Evolutionary conservation across 2,888 invertebrate genomes (phyloP), one percentile per base, ranked within the genome.

Genomic region (Pimpla rufipes): DNA sequence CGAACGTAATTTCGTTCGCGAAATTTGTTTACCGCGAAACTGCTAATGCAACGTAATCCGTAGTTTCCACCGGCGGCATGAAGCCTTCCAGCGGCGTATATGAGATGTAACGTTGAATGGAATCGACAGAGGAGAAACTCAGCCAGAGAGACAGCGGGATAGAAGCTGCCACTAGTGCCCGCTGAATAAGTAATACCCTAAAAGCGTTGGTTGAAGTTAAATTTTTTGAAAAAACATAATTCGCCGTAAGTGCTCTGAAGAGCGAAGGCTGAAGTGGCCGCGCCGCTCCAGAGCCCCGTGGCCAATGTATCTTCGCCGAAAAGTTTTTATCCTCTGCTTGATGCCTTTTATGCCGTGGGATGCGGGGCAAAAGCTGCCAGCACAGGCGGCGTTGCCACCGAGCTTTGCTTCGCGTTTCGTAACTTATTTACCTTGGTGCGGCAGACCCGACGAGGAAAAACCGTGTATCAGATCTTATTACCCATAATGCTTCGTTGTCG

Each of bases 181-280:
- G 55, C 40, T 82, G 78, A 83, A 83, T 83, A 83, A 79, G 18
- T 75, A 75, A 83, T 71, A 79, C 50, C 45, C 18, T 79, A 79
- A 83, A 79, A 83, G 79, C 70, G 74, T 75, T 64, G 37, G 68
- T 29, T 59, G 50, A 76, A 75, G 64, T 77, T 62, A 68, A 76
- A 68, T 79, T 73, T 73, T 16, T 62, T 47, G 16, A 4, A 66
- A 66, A 55, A 62, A 45, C 42, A 55, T 52, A 42, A 40, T 66
- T 55, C 57, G 66, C 52, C 7, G 29, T 57, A 67, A 76, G 76
- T 67, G 45, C 67, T 13, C 47, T 23, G 52, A 66, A 21, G 66
- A 66, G 23, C 21, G 29, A 1, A 4, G 62, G 8, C 37, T 37
- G 67, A 59, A 55, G 50, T 42, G 45, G 47, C 16, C 42, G 6